A percentile compares a stretch with the other conserved stretches of the same genome.
phyloP scores from a whole-genome alignment of 2,113 vertebrate genomes.

The Anas platyrhynchos region DNA sequence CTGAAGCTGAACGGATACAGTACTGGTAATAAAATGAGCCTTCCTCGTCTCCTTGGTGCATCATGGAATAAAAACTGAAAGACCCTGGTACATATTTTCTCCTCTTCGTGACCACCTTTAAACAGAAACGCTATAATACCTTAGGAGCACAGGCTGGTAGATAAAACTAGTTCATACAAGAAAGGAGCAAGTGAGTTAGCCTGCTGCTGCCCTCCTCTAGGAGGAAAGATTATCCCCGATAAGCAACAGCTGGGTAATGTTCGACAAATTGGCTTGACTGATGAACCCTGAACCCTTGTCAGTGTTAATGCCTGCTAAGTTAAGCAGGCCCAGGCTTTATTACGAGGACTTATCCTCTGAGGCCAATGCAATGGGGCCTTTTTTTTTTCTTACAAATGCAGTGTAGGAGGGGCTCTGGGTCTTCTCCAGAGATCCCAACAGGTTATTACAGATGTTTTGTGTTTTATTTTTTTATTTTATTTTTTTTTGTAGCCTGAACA shows the following conservation, averaged over 20 bases:
- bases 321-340: constrained; percentile 49
- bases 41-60: neutral
- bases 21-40: neutral
- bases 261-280: constrained; percentile 62
- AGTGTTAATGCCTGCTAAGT: constrained; percentile 43
- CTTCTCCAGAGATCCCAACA: neutral
- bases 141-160: neutral
- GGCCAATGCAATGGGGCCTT: neutral
- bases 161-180: neutral
- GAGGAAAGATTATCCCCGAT: constrained; percentile 56
- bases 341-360: constrained; percentile 32
- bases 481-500: neutral
- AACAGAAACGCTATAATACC: neutral
- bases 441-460: neutral
- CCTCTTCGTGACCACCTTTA: neutral
- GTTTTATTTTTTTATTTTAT: no score
- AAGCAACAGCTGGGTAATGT: constrained; percentile 51
- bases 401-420: neutral
- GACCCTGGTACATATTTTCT: fast-evolving
- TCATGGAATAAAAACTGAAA: neutral
- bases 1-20: neutral
- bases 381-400: constrained; percentile 20
- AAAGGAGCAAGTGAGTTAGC: neutral
- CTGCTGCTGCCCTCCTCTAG: neutral
- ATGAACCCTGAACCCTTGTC: constrained; percentile 54